A percentile compares a stretch with the other conserved stretches of the same genome.
Evolutionary conservation across 1,140 invertebrate species (phyloP).

Genomic region (Phymastichus coffea): DNA sequence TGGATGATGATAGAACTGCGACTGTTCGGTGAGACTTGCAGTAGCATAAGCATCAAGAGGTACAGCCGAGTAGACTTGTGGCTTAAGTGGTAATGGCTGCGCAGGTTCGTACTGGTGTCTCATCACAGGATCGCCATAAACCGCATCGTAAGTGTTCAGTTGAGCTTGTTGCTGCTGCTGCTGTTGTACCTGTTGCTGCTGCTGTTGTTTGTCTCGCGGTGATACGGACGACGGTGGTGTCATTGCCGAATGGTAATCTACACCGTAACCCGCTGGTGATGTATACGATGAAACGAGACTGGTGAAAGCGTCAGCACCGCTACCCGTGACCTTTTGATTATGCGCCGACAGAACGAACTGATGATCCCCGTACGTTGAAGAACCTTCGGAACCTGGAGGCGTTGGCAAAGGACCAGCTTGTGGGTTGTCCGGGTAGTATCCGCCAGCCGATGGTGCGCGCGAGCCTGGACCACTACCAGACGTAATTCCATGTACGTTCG

Average conservation of each 20-base stretch:
- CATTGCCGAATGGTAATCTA: conserved; percentile 88
- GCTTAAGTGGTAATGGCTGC: conserved; percentile 81
- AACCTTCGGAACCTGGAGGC: conserved; percentile 80
- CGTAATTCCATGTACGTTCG: conserved; percentile 77
- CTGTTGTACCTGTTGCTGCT: conserved; percentile 39
- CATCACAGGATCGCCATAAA: conserved; percentile 56
- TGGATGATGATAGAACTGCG: conserved; percentile 80
- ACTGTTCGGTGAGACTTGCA: conserved; percentile 66
- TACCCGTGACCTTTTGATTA: conserved; percentile 56
- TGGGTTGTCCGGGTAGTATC: conserved; percentile 53
- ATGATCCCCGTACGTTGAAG: conserved; percentile 70
- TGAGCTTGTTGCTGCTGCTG: conserved; percentile 39
- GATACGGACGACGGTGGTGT: conserved; percentile 94
- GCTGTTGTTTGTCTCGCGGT: conserved; percentile 73
- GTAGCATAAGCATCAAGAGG: conserved; percentile 61
- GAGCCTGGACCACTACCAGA: conserved; percentile 45
- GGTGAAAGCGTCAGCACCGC: conserved; percentile 60
- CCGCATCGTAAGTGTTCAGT: conserved; percentile 43
- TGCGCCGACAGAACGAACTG: conserved; percentile 68
- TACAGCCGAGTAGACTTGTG: conserved; percentile 79
- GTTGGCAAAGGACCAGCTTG: conserved; percentile 75
- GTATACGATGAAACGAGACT: conserved; percentile 63
- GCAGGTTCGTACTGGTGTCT: conserved; percentile 64
- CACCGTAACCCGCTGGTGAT: conserved; percentile 66
- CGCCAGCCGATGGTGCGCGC: conserved; percentile 48